Evolutionary conservation across 2,113 vertebrate species (phyloP).

Genomic region (Ahaetulla prasina): DNA sequence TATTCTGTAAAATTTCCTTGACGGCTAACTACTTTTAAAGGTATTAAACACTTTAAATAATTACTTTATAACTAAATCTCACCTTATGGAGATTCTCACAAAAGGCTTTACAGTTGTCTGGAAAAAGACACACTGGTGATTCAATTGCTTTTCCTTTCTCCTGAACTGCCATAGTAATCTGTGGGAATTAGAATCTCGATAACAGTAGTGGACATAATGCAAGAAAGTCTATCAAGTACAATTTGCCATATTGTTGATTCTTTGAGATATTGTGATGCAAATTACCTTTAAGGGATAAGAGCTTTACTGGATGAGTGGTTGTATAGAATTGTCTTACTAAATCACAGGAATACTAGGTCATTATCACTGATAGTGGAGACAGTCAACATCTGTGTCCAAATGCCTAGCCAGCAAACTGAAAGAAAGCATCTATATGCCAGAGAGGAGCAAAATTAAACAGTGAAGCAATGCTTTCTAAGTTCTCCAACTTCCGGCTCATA

Average conservation of each 20-base stretch:
- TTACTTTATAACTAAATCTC: conserved; percentile 57
- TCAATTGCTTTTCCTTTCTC: conserved; percentile 57
- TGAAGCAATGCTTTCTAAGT: conserved; percentile 57
- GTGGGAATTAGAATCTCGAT: conserved; percentile 75
- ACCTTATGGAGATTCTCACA: conserved; percentile 66
- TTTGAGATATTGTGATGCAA: conserved; percentile 62
- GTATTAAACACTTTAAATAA: conserved; percentile 61
- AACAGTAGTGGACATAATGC: conserved; percentile 47
- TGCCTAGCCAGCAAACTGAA: conserved; percentile 61
- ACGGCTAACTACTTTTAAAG: conserved; percentile 44
- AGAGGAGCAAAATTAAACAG: conserved; percentile 41
- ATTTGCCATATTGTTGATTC: conserved; percentile 57
- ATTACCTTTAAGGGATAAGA: conserved; percentile 80
- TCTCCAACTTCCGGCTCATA: conserved; percentile 66
- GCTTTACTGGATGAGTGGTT: conserved; percentile 56
- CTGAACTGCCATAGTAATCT: conserved; percentile 69
- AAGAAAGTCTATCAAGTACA: conserved; percentile 61
- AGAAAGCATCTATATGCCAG: conserved; percentile 42
- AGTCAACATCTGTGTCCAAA: conserved; percentile 57
- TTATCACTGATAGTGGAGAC: conserved; percentile 69
- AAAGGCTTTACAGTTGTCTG: conserved; percentile 68
- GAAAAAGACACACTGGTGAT: conserved; percentile 75
- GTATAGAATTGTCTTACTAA: conserved; percentile 63
- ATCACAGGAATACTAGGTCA: conserved; percentile 63
- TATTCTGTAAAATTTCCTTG: conserved; percentile 62